phyloP scores from a whole-genome alignment of 2,797 vertebrate genomes.

The Melanotaenia maccullochi region DNA sequence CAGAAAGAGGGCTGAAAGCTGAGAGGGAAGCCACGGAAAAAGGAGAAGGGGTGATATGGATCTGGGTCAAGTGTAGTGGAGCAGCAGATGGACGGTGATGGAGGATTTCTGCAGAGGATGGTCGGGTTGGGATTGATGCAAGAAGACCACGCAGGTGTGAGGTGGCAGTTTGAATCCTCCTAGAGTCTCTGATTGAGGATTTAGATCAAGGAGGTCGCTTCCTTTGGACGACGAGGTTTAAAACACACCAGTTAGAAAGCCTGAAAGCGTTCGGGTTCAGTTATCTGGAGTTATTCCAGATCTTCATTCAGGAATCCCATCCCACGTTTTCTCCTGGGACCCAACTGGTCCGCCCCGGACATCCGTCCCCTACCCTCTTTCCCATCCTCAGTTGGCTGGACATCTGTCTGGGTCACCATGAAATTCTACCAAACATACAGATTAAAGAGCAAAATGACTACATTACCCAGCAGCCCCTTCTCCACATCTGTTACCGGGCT shows the following conservation, averaged over 20 bases:
- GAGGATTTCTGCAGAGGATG: conserved; percentile 27
- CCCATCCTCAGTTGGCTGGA: conserved; percentile 72
- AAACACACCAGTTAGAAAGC: no score
- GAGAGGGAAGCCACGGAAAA: conserved; percentile 25
- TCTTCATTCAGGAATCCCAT: no score
- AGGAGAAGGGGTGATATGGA: conserved; percentile 45
- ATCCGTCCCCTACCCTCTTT: conserved; percentile 30
- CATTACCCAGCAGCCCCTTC: conserved; percentile 40
- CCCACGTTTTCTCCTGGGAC: no score
- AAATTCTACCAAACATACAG: conserved; percentile 75
- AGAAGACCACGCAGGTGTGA: conserved; percentile 28
- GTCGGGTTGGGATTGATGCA: not conserved
- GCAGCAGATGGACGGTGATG: conserved; percentile 32
- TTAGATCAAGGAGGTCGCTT: not conserved
- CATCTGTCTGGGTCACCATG: conserved; percentile 68
- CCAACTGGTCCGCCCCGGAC: conserved; percentile 65
- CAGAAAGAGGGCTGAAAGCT: conserved; percentile 26
- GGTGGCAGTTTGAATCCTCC: conserved; percentile 41
- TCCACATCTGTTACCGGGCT: conserved; percentile 10
- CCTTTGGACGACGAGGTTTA: no score
- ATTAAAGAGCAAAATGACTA: conserved; percentile 31
- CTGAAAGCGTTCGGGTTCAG: no score
- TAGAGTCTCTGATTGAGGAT: not conserved
- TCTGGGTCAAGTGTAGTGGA: conserved; percentile 49
- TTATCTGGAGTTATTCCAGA: no score